Base-by-base conservation (phyloP, 2,797 vertebrate genomes). In the Malacoraja senta region DNA sequence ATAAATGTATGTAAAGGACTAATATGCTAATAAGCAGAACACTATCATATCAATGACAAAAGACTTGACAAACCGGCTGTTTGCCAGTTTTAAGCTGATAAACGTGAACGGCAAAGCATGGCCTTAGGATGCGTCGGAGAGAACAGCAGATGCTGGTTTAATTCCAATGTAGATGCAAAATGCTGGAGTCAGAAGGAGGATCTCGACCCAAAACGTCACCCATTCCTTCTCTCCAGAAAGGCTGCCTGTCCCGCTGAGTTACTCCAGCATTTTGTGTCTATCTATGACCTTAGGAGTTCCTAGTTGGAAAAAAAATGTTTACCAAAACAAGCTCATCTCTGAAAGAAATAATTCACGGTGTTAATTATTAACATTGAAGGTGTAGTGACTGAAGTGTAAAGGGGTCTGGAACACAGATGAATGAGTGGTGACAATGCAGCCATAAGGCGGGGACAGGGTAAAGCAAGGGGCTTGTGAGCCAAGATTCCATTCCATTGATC, bases 11-110 rank as follows among this genome's bases (percentile, higher is more conserved):
- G 7, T 32, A 32, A 8, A 58, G 44, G 58, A 65, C 12, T 13
- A 86, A 86, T 86, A 15, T 19, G 12, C 15, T 63, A 61, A 86
- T 32, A 86, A 86, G 81, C 81, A 84, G 58, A 86, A 86, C 83
- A 63, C 58, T 63, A 32, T n/a, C 83, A 86, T n/a, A 58, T n/a
- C 24, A 58, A 61, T 26, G 61, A 9, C 15, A 26, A 84, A 58
- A 26, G 4, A 86, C 58, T 65, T 15, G 29, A n/a, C 83, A 86
- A 86, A 86, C 58, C n/a, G n/a, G 29, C 24, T 86, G 61, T 58
- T 65, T 86, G 83, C 83, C 61, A 86, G 63, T n/a, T 7, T 32
- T 83, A 83, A 81, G 29, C 58, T 65, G 83, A 63, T n/a, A 86
- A 53, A 63, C 1, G 0, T 10, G 29, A 86, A 65, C 63, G 29